Conservation (phyloP, 2,797 vertebrate species). For the Trichosurus vulpecula region DNA sequence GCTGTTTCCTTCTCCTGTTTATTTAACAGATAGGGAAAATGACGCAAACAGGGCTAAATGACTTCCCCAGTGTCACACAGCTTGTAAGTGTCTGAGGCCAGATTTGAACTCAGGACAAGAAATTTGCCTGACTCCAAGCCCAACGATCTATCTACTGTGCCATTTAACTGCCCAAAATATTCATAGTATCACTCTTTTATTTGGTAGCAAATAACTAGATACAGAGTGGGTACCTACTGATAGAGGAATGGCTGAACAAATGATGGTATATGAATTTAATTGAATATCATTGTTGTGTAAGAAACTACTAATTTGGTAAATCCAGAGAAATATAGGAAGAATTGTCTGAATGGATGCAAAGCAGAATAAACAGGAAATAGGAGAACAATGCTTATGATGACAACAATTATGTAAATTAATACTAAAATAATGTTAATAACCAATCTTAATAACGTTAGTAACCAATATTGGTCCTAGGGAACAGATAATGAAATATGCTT, state of each 20-base stretch:
- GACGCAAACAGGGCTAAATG: neutral
- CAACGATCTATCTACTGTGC: neutral
- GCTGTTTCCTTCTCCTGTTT: neutral
- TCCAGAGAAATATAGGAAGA: neutral
- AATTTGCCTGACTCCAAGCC: neutral
- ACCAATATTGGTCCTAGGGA: neutral
- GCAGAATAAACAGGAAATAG: neutral
- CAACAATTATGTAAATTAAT: neutral
- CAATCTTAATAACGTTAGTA: neutral
- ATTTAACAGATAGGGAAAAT: neutral
- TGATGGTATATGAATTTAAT: neutral
- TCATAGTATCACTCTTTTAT: neutral
- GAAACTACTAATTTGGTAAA: neutral
- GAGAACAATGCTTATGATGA: neutral
- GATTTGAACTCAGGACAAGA: neutral
- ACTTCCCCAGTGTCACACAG: neutral
- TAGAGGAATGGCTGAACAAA: neutral
- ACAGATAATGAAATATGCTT: neutral
- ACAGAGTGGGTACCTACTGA: neutral
- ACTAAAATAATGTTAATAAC: too few species aligned
- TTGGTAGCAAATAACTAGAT: neutral
- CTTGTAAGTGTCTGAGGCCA: neutral
- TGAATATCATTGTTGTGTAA: neutral
- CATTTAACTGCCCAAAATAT: neutral
- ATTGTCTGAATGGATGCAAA: neutral